These are phyloP conservation scores for Liparis tanakae DNA, from an alignment of 2,797 vertebrate genomes.

Conservation along the genomic window DNA sequence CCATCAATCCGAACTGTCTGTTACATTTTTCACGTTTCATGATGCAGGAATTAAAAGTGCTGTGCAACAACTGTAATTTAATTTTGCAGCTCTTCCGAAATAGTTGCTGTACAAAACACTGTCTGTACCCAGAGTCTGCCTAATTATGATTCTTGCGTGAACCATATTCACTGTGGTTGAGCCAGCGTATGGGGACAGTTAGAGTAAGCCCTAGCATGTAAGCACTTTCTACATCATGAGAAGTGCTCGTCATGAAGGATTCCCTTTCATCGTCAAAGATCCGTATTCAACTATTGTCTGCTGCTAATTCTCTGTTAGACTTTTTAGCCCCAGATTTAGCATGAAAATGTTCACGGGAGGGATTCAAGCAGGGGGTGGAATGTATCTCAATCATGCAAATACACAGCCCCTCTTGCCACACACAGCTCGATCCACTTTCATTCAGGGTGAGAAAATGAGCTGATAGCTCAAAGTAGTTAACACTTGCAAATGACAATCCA, in stretches of 20 bases:
- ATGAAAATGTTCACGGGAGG: slow-evolving; percentile 61
- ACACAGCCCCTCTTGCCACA: slow-evolving; percentile 49
- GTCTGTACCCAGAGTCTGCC: slow-evolving; percentile 61
- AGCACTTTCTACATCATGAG: slow-evolving; percentile 72
- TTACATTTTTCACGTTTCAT: slow-evolving; percentile 9
- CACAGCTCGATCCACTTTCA: slow-evolving; percentile 51
- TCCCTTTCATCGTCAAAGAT: slow-evolving; percentile 68
- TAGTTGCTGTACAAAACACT: slow-evolving; percentile 41
- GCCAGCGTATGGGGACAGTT: slow-evolving; percentile 72
- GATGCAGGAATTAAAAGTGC: slow-evolving; percentile 38
- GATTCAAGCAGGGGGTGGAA: slow-evolving; percentile 38
- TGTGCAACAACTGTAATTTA: slow-evolving; percentile 39
- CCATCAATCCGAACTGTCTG: not conserved
- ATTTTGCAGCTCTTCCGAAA: slow-evolving; percentile 34
- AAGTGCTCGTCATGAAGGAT: slow-evolving; percentile 64
- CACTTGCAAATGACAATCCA: slow-evolving; percentile 61
- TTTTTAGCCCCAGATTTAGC: slow-evolving; percentile 62
- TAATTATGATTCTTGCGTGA: slow-evolving; percentile 75
- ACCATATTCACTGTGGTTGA: slow-evolving; percentile 73
- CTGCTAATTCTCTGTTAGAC: slow-evolving; percentile 49
- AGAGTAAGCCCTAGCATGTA: slow-evolving; percentile 65
- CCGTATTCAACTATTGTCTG: slow-evolving; percentile 56
- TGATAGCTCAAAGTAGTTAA: slow-evolving; percentile 63
- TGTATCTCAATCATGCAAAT: slow-evolving; percentile 70
- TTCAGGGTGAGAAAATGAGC: slow-evolving; percentile 60